Evolutionary conservation across 2,888 invertebrate species (phyloP).

Genomic region (Drosophila sordidapex): DNA sequence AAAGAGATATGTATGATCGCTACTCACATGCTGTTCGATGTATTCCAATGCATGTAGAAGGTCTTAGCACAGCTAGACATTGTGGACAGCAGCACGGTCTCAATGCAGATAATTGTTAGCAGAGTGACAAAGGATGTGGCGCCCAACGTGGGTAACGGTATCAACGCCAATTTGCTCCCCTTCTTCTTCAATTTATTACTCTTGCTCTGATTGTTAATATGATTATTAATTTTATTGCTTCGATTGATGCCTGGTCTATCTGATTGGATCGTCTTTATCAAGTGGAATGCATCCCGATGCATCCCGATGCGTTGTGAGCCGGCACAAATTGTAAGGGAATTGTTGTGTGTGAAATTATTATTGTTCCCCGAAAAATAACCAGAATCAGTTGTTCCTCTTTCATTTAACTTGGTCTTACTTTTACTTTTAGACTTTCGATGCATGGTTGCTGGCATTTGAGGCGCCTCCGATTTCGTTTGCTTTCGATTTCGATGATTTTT

Average conservation of each 20-base stretch:
- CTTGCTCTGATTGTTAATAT: background rate
- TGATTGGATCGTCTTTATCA: background rate
- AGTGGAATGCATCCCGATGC: slow-evolving; percentile 5
- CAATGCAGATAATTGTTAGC: slow-evolving; percentile 86
- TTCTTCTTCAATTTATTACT: background rate
- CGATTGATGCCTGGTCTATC: slow-evolving; percentile 14
- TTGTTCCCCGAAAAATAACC: background rate
- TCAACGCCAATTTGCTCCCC: slow-evolving; percentile 67
- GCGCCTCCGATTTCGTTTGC: slow-evolving; percentile 19
- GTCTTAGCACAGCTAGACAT: slow-evolving; percentile 91
- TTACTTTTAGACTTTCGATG: slow-evolving; percentile 70
- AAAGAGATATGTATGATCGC: background rate
- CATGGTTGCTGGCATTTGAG: slow-evolving; percentile 43
- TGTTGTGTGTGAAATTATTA: background rate
- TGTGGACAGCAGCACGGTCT: slow-evolving; percentile 87
- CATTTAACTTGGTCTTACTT: slow-evolving; percentile 45
- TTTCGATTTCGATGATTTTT: slow-evolving; percentile 30
- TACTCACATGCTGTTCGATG: slow-evolving; percentile 91
- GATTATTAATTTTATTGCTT: slow-evolving; percentile 19
- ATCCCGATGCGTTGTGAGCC: slow-evolving; percentile 1
- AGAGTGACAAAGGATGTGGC: slow-evolving; percentile 86
- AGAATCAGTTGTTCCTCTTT: background rate
- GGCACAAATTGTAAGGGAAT: background rate
- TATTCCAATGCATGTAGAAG: slow-evolving; percentile 96
- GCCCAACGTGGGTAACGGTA: slow-evolving; percentile 82